A percentile compares a stretch with the other conserved stretches of the same genome.
Conservation (phyloP, 1,140 invertebrate genomes). For the Saccostrea echinata region DNA sequence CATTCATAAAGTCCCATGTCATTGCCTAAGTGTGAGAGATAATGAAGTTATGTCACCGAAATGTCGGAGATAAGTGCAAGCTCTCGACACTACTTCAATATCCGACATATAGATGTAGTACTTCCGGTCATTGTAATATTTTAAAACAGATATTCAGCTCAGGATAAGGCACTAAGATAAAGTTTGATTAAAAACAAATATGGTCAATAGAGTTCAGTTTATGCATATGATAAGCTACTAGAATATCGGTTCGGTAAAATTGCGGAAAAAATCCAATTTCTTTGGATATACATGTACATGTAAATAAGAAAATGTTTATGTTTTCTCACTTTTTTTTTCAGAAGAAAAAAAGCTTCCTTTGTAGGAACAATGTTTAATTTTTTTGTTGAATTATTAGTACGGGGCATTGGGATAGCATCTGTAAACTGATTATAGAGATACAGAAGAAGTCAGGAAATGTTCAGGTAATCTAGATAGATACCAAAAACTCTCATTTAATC, state of each 20-base stretch:
- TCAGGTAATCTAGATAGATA: neutral
- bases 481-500: neutral
- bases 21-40: neutral
- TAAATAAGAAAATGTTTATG: neutral
- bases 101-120: neutral
- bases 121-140: neutral
- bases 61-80: neutral
- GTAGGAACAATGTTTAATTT: too few relatives aligned
- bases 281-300: too few relatives aligned
- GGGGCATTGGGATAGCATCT: neutral
- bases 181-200: too few relatives aligned
- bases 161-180: too few relatives aligned
- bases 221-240: too few relatives aligned
- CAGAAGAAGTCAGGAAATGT: neutral
- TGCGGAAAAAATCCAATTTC: neutral
- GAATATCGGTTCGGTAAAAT: too few relatives aligned
- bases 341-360: too few relatives aligned
- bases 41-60: neutral
- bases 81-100: neutral
- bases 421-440: neutral
- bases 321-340: neutral
- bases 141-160: too few relatives aligned
- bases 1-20: neutral
- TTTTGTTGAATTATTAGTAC: neutral
- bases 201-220: too few relatives aligned